These are phyloP conservation scores for Daboia siamensis DNA, from an alignment of 2,113 vertebrate genomes.

Conservation along the genomic window DNA sequence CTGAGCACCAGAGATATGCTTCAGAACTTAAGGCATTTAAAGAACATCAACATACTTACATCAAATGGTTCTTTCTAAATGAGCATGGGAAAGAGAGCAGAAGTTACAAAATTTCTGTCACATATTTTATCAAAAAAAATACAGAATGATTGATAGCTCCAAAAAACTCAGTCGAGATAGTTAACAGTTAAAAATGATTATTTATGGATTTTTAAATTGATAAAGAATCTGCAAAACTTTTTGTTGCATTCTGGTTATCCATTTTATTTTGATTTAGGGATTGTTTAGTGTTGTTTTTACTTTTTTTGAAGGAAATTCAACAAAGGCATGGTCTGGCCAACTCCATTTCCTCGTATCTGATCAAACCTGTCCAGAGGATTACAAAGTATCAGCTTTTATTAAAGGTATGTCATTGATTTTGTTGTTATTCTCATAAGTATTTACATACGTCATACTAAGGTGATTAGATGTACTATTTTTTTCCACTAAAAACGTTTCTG, in stretches of 20 bases:
- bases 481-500: background rate
- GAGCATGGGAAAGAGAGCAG: background rate
- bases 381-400: constrained; percentile 97
- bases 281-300: background rate
- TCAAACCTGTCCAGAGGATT: constrained; percentile 98
- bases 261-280: background rate
- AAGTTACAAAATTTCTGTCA: background rate
- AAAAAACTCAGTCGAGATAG: constrained; percentile 11
- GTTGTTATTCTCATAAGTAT: background rate
- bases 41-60: constrained; percentile 1
- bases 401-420: constrained; percentile 76
- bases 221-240: constrained; percentile 3
- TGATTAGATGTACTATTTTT: background rate
- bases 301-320: constrained; percentile 87
- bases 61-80: background rate
- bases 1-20: background rate
- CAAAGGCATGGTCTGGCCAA: constrained; percentile 92
- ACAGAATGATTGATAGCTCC: background rate
- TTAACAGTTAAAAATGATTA: constrained; percentile 20
- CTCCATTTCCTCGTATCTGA: constrained; percentile 98
- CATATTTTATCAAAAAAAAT: constrained; percentile 20
- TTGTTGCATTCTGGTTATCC: constrained; percentile 14
- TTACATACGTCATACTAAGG: background rate
- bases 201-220: constrained; percentile 5
- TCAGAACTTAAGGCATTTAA: background rate